phyloP scores from a whole-genome alignment of 2,113 vertebrate genomes.

The Egretta garzetta region DNA sequence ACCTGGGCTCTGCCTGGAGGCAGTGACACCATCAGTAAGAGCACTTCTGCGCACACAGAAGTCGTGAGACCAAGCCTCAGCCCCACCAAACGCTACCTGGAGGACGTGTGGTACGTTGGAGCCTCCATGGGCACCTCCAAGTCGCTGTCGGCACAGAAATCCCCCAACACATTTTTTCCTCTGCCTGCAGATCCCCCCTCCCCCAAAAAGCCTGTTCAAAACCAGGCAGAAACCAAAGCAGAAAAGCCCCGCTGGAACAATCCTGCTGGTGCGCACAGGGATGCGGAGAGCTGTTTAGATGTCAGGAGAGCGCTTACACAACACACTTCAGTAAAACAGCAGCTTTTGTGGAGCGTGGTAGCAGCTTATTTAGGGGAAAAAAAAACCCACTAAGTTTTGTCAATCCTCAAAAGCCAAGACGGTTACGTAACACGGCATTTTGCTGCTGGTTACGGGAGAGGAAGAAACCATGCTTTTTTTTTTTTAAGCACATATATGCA shows the following conservation, averaged over 20 bases:
- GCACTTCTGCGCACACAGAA: rapidly evolving
- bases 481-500: not conserved
- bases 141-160: not conserved
- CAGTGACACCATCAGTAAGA: rapidly evolving
- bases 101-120: rapidly evolving
- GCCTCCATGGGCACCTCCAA: rapidly evolving
- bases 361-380: not conserved
- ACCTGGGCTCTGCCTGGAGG: not conserved
- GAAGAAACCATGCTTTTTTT: slow-evolving; percentile 20
- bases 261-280: not conserved
- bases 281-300: not conserved
- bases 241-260: not conserved
- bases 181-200: not conserved
- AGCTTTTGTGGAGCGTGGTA: not conserved
- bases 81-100: not conserved
- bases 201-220: rapidly evolving
- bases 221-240: not conserved
- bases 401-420: not conserved
- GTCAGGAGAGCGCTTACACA: not conserved
- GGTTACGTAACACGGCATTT: not conserved
- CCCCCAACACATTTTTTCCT: not conserved
- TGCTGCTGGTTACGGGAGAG: slow-evolving; percentile 11
- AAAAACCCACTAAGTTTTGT: not conserved
- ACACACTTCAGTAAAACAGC: not conserved
- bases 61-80: not conserved